phyloP scores from a whole-genome alignment of 2,888 invertebrate species.

The Ctenicera cuprea region DNA sequence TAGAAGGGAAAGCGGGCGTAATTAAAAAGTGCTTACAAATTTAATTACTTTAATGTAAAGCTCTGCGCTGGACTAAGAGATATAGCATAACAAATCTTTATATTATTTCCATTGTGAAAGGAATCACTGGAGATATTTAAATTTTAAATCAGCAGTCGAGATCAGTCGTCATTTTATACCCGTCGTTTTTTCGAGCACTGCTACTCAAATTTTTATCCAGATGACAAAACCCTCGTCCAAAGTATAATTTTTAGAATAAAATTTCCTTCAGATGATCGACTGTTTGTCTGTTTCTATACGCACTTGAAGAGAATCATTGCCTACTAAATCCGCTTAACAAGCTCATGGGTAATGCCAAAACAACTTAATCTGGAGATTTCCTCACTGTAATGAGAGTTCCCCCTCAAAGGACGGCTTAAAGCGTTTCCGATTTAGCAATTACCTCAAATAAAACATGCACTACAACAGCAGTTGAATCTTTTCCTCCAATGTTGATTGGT shows the following conservation, averaged over 20 bases:
- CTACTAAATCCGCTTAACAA: constrained; percentile 15
- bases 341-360: constrained; percentile 25
- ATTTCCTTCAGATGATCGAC: constrained; percentile 8
- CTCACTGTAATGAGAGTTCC: constrained; percentile 23
- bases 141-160: constrained; percentile 30
- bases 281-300: constrained; percentile 18
- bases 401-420: constrained; percentile 13
- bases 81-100: constrained; percentile 20
- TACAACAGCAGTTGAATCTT: constrained; percentile 4
- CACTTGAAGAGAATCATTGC: background rate
- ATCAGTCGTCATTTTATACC: constrained; percentile 22
- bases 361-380: constrained; percentile 30
- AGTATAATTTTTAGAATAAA: constrained; percentile 15
- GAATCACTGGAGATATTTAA: constrained; percentile 25
- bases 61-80: background rate
- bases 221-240: constrained; percentile 10
- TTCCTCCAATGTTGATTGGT: background rate
- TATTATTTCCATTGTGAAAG: constrained; percentile 25
- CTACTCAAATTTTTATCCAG: constrained; percentile 25
- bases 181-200: constrained; percentile 24
- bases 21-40: constrained; percentile 30
- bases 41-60: constrained; percentile 17
- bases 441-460: background rate
- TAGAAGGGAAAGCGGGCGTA: constrained; percentile 10
- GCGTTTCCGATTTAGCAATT: constrained; percentile 30